Evolutionary conservation across 92 coral and sea anemone species (phyloP).

Genomic region (Palythoa grandis): DNA sequence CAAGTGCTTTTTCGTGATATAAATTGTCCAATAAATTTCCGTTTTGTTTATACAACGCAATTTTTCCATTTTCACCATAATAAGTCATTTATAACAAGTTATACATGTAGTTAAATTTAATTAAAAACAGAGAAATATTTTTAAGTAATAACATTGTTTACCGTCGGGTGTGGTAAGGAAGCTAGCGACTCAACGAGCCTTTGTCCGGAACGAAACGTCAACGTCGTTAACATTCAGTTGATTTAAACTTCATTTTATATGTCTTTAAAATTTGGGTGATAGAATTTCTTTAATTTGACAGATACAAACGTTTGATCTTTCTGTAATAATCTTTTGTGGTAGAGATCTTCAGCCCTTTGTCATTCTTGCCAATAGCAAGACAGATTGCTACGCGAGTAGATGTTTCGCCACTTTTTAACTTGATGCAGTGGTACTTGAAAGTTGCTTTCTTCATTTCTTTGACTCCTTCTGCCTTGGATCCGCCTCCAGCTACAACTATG

Average conservation of each 20-base stretch:
- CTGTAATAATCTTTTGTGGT: constrained; percentile 1
- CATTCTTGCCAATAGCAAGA: constrained; percentile 4
- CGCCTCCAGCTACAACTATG: not conserved
- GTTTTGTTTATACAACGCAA: too few relatives aligned
- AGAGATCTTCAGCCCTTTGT: not conserved
- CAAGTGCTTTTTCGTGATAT: too few relatives aligned
- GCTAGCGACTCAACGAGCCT: too few relatives aligned
- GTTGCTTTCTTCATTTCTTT: not conserved
- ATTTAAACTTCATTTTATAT: not conserved
- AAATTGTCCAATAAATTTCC: too few relatives aligned
- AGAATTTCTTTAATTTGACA: not conserved
- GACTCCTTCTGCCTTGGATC: constrained; percentile 9
- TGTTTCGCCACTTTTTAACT: constrained; percentile 17
- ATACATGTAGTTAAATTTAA: too few relatives aligned
- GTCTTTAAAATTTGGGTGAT: not conserved
- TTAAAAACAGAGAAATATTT: not conserved
- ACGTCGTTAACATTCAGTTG: too few relatives aligned
- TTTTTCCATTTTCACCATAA: too few relatives aligned
- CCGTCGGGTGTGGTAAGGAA: too few relatives aligned
- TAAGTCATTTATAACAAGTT: not conserved
- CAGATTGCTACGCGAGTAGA: constrained; percentile 10
- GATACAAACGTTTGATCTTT: not conserved
- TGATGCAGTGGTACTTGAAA: constrained; percentile 16
- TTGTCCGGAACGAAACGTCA: too few relatives aligned
- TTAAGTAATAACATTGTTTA: not conserved